These are phyloP conservation scores for Sebastes paucispinis DNA, from an alignment of 2,797 vertebrate species.

Conservation along the genomic window DNA sequence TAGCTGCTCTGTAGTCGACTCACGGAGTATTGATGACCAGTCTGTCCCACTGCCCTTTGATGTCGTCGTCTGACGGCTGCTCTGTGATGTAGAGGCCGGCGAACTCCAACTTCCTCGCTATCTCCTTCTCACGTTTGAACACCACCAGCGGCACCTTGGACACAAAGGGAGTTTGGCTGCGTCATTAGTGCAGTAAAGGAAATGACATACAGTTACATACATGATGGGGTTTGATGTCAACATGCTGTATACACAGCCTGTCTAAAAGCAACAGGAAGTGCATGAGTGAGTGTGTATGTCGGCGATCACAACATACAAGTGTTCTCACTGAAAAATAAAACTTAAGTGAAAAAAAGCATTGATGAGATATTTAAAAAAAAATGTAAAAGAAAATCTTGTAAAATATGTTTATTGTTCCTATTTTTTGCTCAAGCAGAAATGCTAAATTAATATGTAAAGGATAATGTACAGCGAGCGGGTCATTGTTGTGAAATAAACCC, in stretches of 20 bases:
- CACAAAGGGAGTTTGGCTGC: background rate
- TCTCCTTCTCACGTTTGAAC: constrained; percentile 98
- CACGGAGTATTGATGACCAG: constrained; percentile 98
- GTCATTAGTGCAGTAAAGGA: background rate
- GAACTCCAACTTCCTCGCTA: constrained; percentile 97
- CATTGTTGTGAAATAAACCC: too few species aligned
- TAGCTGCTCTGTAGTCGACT: constrained; percentile 59
- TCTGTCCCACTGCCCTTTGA: constrained; percentile 99
- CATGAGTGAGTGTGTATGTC: background rate
- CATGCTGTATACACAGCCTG: background rate
- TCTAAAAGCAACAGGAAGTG: background rate
- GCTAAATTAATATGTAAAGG: background rate
- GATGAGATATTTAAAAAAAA: background rate
- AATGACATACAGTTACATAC: background rate
- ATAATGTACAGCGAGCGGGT: too few species aligned
- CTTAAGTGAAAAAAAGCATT: background rate
- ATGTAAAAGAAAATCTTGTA: too few species aligned
- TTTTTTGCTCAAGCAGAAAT: background rate
- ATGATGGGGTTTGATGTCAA: background rate
- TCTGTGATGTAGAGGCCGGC: constrained; percentile 98
- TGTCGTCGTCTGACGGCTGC: constrained; percentile 97
- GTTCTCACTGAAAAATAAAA: background rate
- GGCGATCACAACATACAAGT: fast-evolving
- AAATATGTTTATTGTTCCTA: background rate
- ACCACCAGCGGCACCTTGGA: constrained; percentile 94